Conservation (phyloP, 2,113 vertebrate genomes). For the Cryptoleucopteryx plumbea region DNA sequence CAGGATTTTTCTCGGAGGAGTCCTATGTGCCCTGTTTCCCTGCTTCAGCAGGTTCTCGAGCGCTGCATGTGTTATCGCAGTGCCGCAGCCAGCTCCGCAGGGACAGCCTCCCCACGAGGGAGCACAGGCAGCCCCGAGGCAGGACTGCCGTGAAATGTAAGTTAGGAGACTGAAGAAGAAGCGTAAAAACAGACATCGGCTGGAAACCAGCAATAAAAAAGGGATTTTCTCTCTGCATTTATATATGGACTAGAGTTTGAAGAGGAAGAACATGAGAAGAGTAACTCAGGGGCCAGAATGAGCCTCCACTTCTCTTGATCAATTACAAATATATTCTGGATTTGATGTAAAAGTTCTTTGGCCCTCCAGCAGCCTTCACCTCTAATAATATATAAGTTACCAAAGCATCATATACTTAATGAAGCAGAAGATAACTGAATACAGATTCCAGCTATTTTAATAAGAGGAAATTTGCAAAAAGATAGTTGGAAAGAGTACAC, state of each 20-base stretch:
- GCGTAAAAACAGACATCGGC: background rate
- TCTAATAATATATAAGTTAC: background rate
- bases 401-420: background rate
- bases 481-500: background rate
- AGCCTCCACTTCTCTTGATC: background rate
- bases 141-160: background rate
- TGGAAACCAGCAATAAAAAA: background rate
- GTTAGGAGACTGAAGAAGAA: background rate
- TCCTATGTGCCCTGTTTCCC: background rate
- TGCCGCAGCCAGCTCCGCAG: background rate
- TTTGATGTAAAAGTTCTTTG: background rate
- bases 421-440: background rate
- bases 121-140: background rate
- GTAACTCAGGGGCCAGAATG: background rate
- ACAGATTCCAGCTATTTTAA: background rate
- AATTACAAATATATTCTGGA: background rate
- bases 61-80: fast-evolving
- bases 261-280: background rate
- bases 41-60: background rate
- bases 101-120: background rate
- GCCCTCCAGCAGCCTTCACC: background rate
- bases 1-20: background rate
- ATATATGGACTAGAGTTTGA: background rate
- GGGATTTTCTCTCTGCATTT: background rate
- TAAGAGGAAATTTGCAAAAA: background rate